phyloP scores from a whole-genome alignment of 2,888 invertebrate species.

The Andrena dorsata region DNA sequence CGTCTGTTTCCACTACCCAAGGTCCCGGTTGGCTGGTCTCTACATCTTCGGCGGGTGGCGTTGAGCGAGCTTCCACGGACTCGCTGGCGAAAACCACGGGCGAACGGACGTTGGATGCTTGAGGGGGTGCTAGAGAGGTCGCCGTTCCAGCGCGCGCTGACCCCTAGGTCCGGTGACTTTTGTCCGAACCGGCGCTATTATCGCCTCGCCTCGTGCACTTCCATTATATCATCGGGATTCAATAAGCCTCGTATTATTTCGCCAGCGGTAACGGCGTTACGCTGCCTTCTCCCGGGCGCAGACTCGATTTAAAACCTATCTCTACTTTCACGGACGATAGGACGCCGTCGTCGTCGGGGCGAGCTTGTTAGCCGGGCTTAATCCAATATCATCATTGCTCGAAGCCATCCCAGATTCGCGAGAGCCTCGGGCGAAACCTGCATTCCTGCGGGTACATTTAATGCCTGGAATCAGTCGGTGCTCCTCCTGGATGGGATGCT shows the following conservation, averaged over 20 bases:
- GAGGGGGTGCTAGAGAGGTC: no score
- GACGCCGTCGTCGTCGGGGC: slow-evolving; percentile 34
- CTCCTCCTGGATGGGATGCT: slow-evolving; percentile 54
- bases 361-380: slow-evolving; percentile 61
- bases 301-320: slow-evolving; percentile 73
- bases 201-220: slow-evolving; percentile 44
- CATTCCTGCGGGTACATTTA: slow-evolving; percentile 69
- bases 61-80: slow-evolving; percentile 1
- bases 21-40: slow-evolving; percentile 7
- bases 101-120: background rate
- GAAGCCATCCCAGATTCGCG: slow-evolving; percentile 72
- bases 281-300: slow-evolving; percentile 30
- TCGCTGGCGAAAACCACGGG: slow-evolving; percentile 20
- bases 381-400: slow-evolving; percentile 70
- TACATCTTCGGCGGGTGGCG: slow-evolving; percentile 50
- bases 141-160: no score
- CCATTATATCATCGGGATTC: slow-evolving; percentile 65
- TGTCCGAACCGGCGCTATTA: slow-evolving; percentile 45
- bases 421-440: slow-evolving; percentile 70
- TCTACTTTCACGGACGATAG: slow-evolving; percentile 65
- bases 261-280: slow-evolving; percentile 62
- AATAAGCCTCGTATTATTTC: slow-evolving; percentile 66
- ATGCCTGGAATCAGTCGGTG: slow-evolving; percentile 61
- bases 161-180: slow-evolving; percentile 13
- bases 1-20: background rate